These are phyloP conservation scores for Dicycla oo DNA, from an alignment of 2,888 invertebrate species.

Conservation along the genomic window DNA sequence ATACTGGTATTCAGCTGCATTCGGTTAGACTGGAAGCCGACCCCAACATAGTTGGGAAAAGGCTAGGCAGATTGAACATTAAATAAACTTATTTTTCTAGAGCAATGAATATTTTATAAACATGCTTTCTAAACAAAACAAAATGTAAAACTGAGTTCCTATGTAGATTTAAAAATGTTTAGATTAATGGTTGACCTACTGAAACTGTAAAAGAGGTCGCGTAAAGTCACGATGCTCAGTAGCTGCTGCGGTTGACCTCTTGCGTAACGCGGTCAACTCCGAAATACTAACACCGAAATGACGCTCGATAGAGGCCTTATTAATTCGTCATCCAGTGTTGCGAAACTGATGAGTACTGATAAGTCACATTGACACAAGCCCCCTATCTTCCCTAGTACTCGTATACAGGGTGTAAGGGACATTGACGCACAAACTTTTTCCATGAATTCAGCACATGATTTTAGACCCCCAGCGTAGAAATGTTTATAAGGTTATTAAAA, in stretches of 20 bases:
- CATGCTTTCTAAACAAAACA: not conserved
- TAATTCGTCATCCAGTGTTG: constrained; percentile 64
- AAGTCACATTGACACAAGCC: not conserved
- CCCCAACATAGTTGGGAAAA: too few relatives aligned
- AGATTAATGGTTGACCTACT: constrained; percentile 39
- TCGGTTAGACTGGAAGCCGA: too few relatives aligned
- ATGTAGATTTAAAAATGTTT: constrained; percentile 7
- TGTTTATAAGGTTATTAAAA: not conserved
- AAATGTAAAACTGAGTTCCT: not conserved
- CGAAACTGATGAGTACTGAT: constrained; percentile 27
- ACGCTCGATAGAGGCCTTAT: constrained; percentile 63
- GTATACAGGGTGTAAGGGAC: not conserved
- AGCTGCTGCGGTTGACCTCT: constrained; percentile 54
- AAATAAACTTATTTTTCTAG: not conserved
- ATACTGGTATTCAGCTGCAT: too few relatives aligned
- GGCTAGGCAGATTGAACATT: too few relatives aligned
- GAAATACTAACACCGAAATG: constrained; percentile 63
- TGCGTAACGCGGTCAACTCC: constrained; percentile 63
- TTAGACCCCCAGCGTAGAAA: not conserved
- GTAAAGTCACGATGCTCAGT: constrained; percentile 49
- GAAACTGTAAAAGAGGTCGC: constrained; percentile 40
- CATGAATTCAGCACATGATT: not conserved
- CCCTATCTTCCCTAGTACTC: too few relatives aligned
- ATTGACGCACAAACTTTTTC: not conserved
- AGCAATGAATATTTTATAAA: not conserved